Evolutionary conservation across 1,140 invertebrate genomes (phyloP).

Genomic region (Meloidogyne chitwoodi): DNA sequence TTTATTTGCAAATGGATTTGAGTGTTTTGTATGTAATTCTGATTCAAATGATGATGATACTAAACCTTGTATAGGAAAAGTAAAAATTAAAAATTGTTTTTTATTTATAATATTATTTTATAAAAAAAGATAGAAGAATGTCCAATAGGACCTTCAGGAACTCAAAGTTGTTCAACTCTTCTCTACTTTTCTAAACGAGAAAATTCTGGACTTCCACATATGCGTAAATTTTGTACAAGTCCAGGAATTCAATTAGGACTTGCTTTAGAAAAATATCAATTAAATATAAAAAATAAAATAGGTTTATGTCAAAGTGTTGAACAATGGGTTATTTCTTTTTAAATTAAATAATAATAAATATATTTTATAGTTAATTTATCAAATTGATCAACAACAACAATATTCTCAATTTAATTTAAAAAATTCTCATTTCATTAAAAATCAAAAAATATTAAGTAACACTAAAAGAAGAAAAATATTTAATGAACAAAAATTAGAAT

Average conservation of each 20-base stretch:
- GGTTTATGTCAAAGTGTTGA: neutral
- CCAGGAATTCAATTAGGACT: neutral
- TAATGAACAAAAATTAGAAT: neutral
- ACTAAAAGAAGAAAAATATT: neutral
- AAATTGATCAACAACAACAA: neutral
- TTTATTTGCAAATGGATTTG: neutral
- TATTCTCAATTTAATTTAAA: neutral
- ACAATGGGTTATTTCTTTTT: neutral
- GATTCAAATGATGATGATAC: neutral
- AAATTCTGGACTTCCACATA: neutral
- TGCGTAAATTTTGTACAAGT: neutral
- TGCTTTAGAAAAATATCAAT: no score
- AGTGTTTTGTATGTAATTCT: neutral
- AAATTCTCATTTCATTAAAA: neutral
- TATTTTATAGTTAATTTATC: neutral
- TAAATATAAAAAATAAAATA: neutral
- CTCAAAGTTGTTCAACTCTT: neutral
- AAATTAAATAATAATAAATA: neutral
- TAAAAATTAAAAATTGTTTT: neutral
- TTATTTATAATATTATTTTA: no score
- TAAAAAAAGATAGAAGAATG: neutral
- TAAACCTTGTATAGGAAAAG: neutral
- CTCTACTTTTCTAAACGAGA: neutral
- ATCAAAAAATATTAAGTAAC: no score
- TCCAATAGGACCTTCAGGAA: neutral